Base-by-base conservation (phyloP, 2,888 invertebrate genomes). In the Xiphydria camelus region DNA sequence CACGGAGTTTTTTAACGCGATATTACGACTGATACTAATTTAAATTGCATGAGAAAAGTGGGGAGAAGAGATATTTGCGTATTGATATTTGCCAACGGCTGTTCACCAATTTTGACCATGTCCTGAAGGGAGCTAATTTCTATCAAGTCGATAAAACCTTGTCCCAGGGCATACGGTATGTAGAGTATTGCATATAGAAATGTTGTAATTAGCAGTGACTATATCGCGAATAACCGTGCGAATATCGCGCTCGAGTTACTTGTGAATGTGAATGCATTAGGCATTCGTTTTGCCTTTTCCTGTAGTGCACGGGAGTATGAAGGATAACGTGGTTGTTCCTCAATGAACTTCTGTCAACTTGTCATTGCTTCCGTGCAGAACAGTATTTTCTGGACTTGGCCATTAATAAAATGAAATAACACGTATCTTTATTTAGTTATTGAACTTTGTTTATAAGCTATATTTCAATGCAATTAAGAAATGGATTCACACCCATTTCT, bases 151-250 rank as follows among this genome's bases (percentile, higher is more conserved):
- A n/a, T 41, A 34, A 38, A 45, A 47, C 37, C 34, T 45, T 37
- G 45, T 23, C 40, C 38, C 41, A 43, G 42, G 39, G 29, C 15
- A 34, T 41, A 47, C 41, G 36, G 39, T 49, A 41, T 51, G 47
- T 46, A 53, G 42, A 32, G 17, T 48, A 45, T 46, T 39, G 41
- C 21, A 38, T 48, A 48, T 47, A 46, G 50, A 47, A 42, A 40
- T 43, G 38, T 29, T 51, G 40, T 48, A 53, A 41, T 43, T 51
- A 53, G 43, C 35, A 23, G 21, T 42, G 34, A 45, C 39, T 33
- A 26, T 29, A 40, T 42, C 10, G 25, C 20, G 20, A 15, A 38
- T 5, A 43, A 20, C 26, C 35, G 20, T 31, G 18, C 36, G 34
- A 45, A 42, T 20, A 35, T 21, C 21, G 29, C 5, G 29, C 15